A percentile compares a stretch with the other conserved stretches of the same genome.
These are phyloP conservation scores for Lymantria monacha DNA, from an alignment of 2,888 invertebrate species.

Conservation along the genomic window DNA sequence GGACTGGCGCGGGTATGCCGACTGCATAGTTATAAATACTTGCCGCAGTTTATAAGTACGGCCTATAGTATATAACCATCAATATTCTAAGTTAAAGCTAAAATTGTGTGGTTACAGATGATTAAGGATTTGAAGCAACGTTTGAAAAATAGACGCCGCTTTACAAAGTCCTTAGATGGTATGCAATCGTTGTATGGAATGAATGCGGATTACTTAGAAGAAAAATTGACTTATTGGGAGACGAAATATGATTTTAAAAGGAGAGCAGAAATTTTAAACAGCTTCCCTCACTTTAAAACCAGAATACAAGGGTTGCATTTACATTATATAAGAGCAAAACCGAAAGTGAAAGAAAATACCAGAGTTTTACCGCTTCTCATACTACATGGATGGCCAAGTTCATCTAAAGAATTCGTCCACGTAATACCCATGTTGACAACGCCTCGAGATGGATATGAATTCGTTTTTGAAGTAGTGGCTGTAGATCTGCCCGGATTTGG, in stretches of 20 bases:
- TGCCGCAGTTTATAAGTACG: too few relatives aligned
- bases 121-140: constrained; percentile 83
- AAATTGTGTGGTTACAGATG: constrained; percentile 61
- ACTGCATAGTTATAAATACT: too few relatives aligned
- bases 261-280: constrained; percentile 85
- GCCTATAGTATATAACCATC: neutral
- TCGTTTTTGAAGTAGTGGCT: constrained; percentile 86
- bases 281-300: constrained; percentile 88
- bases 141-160: constrained; percentile 74
- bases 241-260: constrained; percentile 85
- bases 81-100: too few relatives aligned
- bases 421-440: constrained; percentile 86
- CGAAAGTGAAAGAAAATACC: constrained; percentile 48
- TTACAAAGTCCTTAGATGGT: constrained; percentile 84
- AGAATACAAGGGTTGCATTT: constrained; percentile 87
- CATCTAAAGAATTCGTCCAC: constrained; percentile 90
- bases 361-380: constrained; percentile 85
- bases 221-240: constrained; percentile 89
- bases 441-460: constrained; percentile 76
- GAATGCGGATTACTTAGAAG: constrained; percentile 85
- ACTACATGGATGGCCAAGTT: constrained; percentile 95
- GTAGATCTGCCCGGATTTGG: constrained; percentile 88
- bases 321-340: constrained; percentile 88
- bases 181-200: constrained; percentile 92
- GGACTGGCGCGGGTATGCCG: too few relatives aligned